Evolutionary conservation across 2,797 vertebrate species (phyloP).

Genomic region (Etheostoma perlongum): DNA sequence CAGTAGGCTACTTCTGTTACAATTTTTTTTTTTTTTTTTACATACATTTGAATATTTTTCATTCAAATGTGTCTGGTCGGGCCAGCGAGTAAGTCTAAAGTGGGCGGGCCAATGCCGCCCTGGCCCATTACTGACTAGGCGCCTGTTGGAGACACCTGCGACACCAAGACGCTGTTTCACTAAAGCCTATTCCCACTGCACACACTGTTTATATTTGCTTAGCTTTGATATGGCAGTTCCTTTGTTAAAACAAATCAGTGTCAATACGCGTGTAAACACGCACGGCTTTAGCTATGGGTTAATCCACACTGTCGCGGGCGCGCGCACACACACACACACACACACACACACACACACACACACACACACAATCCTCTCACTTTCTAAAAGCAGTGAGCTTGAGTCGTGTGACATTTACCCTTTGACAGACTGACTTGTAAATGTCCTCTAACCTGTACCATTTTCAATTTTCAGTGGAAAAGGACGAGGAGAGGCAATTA

Average conservation of each 20-base stretch:
- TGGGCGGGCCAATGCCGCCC: too few relatives aligned
- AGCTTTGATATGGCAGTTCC: slow-evolving; percentile 72
- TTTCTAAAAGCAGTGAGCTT: slow-evolving; percentile 1
- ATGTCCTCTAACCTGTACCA: slow-evolving; percentile 29
- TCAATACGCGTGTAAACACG: slow-evolving; percentile 69
- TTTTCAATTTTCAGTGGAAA: slow-evolving; percentile 7
- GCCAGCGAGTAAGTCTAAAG: too few relatives aligned
- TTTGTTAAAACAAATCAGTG: slow-evolving; percentile 78
- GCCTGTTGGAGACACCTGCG: slow-evolving; percentile 60
- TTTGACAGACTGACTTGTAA: slow-evolving; percentile 27
- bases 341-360: neutral
- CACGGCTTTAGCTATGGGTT: slow-evolving; percentile 70
- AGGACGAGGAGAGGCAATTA: slow-evolving; percentile 3
- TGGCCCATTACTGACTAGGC: too few relatives aligned
- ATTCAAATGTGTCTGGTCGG: too few relatives aligned
- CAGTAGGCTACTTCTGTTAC: too few relatives aligned
- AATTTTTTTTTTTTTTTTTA: too few relatives aligned
- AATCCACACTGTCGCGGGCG: slow-evolving; percentile 53
- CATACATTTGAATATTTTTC: too few relatives aligned
- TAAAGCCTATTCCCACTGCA: slow-evolving; percentile 64
- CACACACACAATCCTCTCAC: neutral
- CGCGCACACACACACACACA: slow-evolving; percentile 25
- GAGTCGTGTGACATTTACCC: slow-evolving; percentile 19
- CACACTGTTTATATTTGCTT: slow-evolving; percentile 69
- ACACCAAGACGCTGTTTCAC: slow-evolving; percentile 56